phyloP scores from a whole-genome alignment of 2,113 vertebrate genomes.

The Taxidea taxus region DNA sequence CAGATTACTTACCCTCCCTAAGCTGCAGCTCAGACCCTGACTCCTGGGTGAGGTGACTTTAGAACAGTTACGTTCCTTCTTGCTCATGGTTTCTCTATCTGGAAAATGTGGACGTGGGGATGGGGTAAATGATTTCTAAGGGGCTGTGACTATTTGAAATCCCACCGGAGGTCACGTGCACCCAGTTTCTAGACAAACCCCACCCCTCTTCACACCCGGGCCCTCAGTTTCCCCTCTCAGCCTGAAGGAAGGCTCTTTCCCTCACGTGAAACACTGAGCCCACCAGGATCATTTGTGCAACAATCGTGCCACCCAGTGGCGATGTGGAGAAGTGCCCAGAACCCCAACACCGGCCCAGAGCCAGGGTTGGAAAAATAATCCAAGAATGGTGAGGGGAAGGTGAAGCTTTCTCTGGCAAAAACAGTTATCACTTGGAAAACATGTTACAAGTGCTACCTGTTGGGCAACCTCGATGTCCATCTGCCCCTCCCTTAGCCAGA shows the following conservation, averaged over 20 bases:
- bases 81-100: background rate
- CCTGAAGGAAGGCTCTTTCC: too few species aligned
- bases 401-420: background rate
- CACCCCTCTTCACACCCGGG: background rate
- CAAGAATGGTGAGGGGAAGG: background rate
- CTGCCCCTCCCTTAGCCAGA: background rate
- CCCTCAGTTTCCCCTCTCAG: background rate
- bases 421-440: background rate
- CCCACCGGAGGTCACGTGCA: background rate
- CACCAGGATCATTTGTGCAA: background rate
- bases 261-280: fast-evolving
- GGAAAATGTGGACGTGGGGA: background rate
- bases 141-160: background rate
- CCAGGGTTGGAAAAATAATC: background rate
- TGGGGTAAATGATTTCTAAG: background rate
- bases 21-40: too few species aligned
- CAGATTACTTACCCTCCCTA: background rate
- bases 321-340: background rate
- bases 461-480: background rate
- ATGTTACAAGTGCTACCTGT: background rate
- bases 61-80: background rate
- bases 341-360: background rate
- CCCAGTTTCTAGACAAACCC: background rate
- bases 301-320: background rate
- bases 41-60: too few species aligned